A percentile compares a stretch with the other conserved stretches of the same genome.
Evolutionary conservation across 2,113 vertebrate species (phyloP).

Genomic region (Gobio gobio): DNA sequence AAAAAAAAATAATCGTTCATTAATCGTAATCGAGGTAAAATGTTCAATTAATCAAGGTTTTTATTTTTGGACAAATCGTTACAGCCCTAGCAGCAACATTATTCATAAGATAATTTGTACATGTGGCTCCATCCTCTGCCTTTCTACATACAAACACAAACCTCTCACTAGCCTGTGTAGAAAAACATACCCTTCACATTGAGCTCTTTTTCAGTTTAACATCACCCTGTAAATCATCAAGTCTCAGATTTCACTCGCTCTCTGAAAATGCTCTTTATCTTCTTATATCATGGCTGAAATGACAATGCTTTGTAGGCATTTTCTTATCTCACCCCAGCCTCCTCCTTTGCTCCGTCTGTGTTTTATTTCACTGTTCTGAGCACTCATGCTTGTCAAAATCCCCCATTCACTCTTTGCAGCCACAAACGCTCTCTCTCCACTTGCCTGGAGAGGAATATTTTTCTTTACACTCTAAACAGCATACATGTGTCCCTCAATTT

Average conservation of each 20-base stretch:
- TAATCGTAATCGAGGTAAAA: no score
- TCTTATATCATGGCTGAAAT: not conserved
- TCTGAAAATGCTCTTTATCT: not conserved
- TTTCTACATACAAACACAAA: not conserved
- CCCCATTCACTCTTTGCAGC: conserved; percentile 1
- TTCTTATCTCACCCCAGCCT: conserved; percentile 26
- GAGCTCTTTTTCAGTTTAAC: not conserved
- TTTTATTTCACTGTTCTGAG: conserved; percentile 24
- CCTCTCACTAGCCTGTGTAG: not conserved
- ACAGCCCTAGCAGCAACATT: no score
- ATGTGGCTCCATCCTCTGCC: not conserved
- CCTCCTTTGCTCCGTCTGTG: not conserved
- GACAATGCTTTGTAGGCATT: conserved; percentile 20
- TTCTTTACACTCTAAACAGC: not conserved
- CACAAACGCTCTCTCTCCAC: not conserved
- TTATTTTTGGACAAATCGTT: no score
- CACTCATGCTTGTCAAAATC: conserved; percentile 20
- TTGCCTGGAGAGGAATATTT: not conserved
- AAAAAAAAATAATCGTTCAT: no score
- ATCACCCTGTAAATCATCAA: not conserved
- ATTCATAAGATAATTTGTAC: not conserved
- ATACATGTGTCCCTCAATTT: not conserved
- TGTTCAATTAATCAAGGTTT: no score
- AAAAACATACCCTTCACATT: not conserved
- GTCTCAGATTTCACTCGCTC: not conserved